Conservation (phyloP, 2,797 vertebrate species). For the Aldrovandia affinis region DNA sequence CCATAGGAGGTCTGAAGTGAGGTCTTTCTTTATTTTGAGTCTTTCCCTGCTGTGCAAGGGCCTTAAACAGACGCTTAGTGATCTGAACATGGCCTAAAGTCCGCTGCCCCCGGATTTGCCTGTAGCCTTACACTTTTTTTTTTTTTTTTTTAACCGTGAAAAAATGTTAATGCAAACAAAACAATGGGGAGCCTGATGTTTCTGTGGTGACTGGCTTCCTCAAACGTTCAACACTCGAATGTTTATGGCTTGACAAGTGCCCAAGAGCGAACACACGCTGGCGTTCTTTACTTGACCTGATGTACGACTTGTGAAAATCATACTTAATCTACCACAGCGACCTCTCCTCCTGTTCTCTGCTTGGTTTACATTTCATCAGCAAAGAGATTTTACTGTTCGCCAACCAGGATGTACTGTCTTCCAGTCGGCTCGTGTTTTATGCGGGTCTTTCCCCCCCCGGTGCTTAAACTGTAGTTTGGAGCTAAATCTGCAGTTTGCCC, state of each 20-base stretch:
- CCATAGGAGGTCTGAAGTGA: not conserved
- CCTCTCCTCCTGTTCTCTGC: not conserved
- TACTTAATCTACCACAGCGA: not conserved
- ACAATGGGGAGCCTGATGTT: not conserved
- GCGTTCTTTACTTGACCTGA: constrained; percentile 1
- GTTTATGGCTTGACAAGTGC: not conserved
- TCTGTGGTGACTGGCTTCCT: not conserved
- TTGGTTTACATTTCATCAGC: not conserved
- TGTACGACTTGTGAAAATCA: not conserved
- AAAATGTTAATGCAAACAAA: not conserved
- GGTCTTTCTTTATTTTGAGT: too few relatives aligned
- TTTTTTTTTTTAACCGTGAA: not conserved
- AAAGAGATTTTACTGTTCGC: not conserved
- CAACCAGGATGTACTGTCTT: not conserved
- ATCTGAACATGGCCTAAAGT: not conserved
- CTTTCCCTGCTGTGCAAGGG: not conserved
- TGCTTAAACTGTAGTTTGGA: not conserved
- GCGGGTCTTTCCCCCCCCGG: too few relatives aligned
- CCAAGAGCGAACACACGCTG: not conserved
- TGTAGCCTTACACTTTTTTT: not conserved
- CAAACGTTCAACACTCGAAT: not conserved
- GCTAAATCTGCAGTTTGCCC: constrained; percentile 21
- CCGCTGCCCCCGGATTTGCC: not conserved
- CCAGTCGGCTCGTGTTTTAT: not conserved
- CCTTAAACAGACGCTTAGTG: not conserved